A percentile compares a stretch with the other conserved stretches of the same genome.
Evolutionary conservation across 2,113 vertebrate species (phyloP).

Genomic region (Etheostoma cragini): DNA sequence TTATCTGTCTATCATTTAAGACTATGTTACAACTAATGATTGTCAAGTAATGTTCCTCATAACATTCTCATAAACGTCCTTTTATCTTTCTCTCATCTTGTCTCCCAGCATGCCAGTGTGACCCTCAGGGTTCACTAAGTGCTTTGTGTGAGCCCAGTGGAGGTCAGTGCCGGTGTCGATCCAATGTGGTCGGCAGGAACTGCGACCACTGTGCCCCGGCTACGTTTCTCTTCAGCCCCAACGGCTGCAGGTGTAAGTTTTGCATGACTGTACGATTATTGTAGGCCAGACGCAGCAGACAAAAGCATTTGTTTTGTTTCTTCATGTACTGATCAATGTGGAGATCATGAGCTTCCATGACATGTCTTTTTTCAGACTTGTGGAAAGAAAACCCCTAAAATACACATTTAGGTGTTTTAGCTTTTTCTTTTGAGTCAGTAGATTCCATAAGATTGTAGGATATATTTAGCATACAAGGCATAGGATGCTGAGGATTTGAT

Average conservation of each 20-base stretch:
- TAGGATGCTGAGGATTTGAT: no score
- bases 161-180: slow-evolving; percentile 93
- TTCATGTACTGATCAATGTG: no score
- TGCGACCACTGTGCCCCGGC: slow-evolving; percentile 91
- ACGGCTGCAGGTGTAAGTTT: slow-evolving; percentile 91
- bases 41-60: neutral
- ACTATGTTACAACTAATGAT: neutral
- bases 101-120: slow-evolving; percentile 90
- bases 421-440: no score
- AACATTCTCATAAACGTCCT: neutral
- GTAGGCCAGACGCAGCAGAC: no score
- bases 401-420: no score
- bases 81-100: neutral
- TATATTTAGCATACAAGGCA: no score
- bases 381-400: no score
- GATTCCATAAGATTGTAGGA: no score
- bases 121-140: slow-evolving; percentile 93
- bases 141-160: slow-evolving; percentile 89
- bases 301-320: no score
- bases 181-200: slow-evolving; percentile 90
- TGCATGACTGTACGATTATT: rapidly evolving
- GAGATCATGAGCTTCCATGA: no score
- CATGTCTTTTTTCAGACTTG: no score
- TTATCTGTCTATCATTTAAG: neutral
- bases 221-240: slow-evolving; percentile 90